phyloP scores from a whole-genome alignment of 2,113 vertebrate genomes.

The Alethe diademata region DNA sequence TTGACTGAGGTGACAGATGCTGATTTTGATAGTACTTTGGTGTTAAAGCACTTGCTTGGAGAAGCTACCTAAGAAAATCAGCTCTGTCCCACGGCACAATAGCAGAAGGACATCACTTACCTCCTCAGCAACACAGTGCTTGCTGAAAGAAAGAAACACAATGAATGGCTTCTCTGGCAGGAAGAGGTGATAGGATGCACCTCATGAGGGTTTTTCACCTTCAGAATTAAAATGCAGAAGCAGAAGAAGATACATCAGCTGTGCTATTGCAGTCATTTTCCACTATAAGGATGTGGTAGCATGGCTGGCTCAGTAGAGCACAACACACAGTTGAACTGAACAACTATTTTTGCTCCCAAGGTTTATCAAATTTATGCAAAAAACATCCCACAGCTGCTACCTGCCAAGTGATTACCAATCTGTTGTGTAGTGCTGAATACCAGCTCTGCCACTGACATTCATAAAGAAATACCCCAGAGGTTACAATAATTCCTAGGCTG shows the following conservation, averaged over 20 bases:
- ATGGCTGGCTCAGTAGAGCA: neutral
- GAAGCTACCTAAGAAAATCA: neutral
- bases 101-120: neutral
- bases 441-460: neutral
- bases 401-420: neutral
- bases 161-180: neutral
- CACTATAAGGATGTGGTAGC: rapidly evolving
- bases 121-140: neutral
- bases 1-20: neutral
- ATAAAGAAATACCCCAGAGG: neutral
- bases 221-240: neutral
- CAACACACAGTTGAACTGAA: neutral
- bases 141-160: neutral
- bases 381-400: neutral
- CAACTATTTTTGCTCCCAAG: neutral
- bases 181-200: neutral
- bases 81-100: neutral
- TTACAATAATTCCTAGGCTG: neutral
- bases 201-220: neutral
- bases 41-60: neutral
- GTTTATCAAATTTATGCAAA: neutral
- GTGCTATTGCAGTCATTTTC: neutral
- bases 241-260: neutral
- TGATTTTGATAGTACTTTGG: neutral
- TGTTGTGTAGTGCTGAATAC: neutral